These are phyloP conservation scores for Laticauda colubrina DNA, from an alignment of 2,113 vertebrate genomes.

Conservation along the genomic window DNA sequence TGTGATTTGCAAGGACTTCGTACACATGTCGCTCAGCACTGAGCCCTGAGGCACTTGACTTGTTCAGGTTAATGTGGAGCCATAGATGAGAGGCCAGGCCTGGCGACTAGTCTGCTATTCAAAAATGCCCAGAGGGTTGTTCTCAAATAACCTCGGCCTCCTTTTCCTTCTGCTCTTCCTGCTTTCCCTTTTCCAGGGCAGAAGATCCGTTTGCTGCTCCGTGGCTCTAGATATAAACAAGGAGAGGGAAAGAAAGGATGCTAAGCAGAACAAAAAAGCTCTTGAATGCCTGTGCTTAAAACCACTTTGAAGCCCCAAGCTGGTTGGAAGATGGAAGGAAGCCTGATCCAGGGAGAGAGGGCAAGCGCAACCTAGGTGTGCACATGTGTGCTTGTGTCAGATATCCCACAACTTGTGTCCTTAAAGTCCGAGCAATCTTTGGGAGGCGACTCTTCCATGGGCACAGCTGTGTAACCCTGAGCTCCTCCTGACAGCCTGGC, in stretches of 20 bases:
- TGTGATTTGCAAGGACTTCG: background rate
- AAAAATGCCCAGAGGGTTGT: background rate
- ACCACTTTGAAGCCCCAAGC: background rate
- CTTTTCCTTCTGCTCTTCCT: background rate
- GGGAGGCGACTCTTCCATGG: background rate
- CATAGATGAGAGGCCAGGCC: background rate
- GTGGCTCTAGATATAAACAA: conserved; percentile 21
- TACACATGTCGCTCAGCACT: background rate
- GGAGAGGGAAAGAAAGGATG: background rate
- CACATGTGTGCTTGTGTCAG: background rate
- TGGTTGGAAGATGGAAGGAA: background rate
- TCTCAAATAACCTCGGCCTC: background rate
- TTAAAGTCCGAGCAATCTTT: background rate
- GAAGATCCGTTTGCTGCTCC: background rate
- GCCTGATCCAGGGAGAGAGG: background rate
- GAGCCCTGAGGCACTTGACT: background rate
- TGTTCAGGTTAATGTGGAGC: background rate
- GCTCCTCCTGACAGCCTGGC: background rate
- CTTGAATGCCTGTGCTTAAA: background rate
- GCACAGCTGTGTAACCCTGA: background rate
- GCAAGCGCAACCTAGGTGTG: background rate
- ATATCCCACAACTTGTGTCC: background rate
- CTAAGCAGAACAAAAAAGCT: background rate
- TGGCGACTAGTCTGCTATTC: background rate
- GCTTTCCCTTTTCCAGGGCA: background rate